Evolutionary conservation across 2,888 invertebrate genomes (phyloP).

Genomic region (Caenorhabditis japonica): DNA sequence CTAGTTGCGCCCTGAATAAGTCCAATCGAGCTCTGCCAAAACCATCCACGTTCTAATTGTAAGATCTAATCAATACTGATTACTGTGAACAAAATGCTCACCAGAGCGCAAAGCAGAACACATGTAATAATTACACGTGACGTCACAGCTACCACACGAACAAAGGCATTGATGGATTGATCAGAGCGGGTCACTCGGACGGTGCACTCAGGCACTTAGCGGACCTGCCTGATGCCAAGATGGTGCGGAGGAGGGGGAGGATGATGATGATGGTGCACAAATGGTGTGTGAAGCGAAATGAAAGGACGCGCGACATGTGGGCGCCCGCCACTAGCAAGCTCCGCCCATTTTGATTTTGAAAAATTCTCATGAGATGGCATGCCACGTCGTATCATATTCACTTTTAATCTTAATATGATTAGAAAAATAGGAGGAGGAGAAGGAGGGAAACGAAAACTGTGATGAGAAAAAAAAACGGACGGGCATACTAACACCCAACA

Average conservation of each 20-base stretch:
- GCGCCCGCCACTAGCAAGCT: slow-evolving; percentile 20
- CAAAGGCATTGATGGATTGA: slow-evolving; percentile 18
- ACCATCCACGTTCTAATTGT: no score
- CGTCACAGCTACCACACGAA: background rate
- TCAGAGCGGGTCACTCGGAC: slow-evolving; percentile 1
- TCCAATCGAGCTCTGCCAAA: no score
- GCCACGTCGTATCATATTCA: slow-evolving; percentile 19
- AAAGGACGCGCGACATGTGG: slow-evolving; percentile 31
- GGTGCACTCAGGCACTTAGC: slow-evolving; percentile 5
- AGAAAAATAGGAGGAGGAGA: background rate
- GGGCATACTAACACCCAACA: no score
- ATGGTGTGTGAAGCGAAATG: slow-evolving; percentile 30
- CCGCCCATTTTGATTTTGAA: slow-evolving; percentile 1
- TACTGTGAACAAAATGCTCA: no score
- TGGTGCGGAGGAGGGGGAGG: background rate
- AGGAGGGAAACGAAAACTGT: slow-evolving; percentile 20
- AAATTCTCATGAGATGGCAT: background rate
- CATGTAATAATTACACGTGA: slow-evolving; percentile 4
- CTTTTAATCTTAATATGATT: background rate
- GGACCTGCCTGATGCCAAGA: background rate
- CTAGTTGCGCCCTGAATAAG: no score
- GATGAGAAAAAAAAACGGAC: slow-evolving; percentile 18
- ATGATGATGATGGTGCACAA: slow-evolving; percentile 14
- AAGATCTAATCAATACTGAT: no score
- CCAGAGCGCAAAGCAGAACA: background rate